Percentiles rank a stretch among this genome's conserved stretches.
phyloP scores from a whole-genome alignment of 2,888 invertebrate species.

The Nebria salina region DNA sequence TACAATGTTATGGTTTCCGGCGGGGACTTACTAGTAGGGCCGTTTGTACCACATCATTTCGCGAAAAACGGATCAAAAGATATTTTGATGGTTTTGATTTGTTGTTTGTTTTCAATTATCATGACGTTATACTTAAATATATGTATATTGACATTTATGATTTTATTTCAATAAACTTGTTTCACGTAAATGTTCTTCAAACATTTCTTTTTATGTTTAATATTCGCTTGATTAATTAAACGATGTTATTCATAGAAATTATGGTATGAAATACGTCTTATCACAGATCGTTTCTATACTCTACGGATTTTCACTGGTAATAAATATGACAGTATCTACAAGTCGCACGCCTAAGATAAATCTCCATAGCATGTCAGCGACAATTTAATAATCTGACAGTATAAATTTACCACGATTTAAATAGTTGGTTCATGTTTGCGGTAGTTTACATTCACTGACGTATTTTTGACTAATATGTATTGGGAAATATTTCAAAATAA shows the following conservation, averaged over 20 bases:
- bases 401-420: background rate
- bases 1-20: background rate
- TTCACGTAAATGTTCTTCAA: background rate
- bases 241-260: background rate
- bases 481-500: background rate
- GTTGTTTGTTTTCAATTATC: background rate
- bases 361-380: conserved; percentile 27
- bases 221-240: background rate
- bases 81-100: background rate
- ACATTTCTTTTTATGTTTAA: too few relatives aligned
- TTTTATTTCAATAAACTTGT: background rate
- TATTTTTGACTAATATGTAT: background rate
- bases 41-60: background rate
- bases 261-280: background rate
- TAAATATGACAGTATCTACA: conserved; percentile 17
- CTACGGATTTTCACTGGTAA: background rate
- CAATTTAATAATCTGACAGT: conserved; percentile 16
- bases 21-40: background rate
- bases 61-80: background rate
- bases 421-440: background rate
- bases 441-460: background rate
- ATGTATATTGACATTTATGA: background rate
- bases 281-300: background rate
- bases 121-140: background rate
- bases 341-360: conserved; percentile 30